A percentile compares a stretch with the other conserved stretches of the same genome.
These are phyloP conservation scores for Mesocentrotus franciscanus DNA, from an alignment of 53 echinoderm and acorn worm species.

Conservation along the genomic window DNA sequence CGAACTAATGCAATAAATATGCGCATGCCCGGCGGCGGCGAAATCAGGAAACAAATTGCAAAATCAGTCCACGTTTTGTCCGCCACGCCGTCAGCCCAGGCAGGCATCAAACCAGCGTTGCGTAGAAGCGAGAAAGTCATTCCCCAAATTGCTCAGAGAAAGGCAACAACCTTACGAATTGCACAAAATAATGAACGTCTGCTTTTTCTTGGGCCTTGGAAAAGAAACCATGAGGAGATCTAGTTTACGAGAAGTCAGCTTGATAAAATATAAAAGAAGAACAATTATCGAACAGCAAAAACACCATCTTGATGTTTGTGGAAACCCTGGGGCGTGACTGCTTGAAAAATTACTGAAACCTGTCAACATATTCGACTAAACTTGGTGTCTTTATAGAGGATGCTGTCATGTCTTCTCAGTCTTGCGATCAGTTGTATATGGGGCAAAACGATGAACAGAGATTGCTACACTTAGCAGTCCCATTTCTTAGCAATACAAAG, in stretches of 20 bases:
- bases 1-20: constrained; percentile 60
- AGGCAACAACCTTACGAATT: constrained; percentile 35
- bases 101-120: background rate
- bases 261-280: background rate
- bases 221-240: background rate
- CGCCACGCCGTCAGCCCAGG: constrained; percentile 38
- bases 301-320: constrained; percentile 12
- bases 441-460: background rate
- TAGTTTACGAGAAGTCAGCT: constrained; percentile 31
- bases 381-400: background rate
- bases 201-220: background rate
- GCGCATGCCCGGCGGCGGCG: constrained; percentile 54
- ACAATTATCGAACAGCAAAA: constrained; percentile 36
- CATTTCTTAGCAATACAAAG: background rate
- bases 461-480: background rate
- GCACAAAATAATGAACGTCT: constrained; percentile 45
- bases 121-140: constrained; percentile 39
- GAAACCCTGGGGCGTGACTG: constrained; percentile 28
- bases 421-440: background rate
- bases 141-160: constrained; percentile 42
- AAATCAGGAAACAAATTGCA: constrained; percentile 50
- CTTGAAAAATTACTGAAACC: constrained; percentile 19
- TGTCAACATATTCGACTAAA: constrained; percentile 2
- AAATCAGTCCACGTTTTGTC: constrained; percentile 27
- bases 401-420: background rate